phyloP scores from a whole-genome alignment of 2,113 vertebrate genomes.

The Leucoraja erinaceus region DNA sequence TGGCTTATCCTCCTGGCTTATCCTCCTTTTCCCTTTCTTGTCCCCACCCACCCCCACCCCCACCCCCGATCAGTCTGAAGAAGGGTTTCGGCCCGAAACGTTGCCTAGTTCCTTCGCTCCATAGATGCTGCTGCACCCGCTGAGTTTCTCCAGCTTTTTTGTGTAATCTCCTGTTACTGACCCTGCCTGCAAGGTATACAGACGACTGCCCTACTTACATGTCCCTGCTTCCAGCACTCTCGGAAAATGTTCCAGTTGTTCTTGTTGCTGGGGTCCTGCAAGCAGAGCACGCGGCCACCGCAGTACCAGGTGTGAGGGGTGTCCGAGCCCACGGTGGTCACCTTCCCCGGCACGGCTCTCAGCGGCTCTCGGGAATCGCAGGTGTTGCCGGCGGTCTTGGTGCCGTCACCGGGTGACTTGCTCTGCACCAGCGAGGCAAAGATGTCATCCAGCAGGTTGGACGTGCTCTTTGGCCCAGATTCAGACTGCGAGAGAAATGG shows the following conservation, averaged over 20 bases:
- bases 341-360: conserved; percentile 59
- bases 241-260: conserved; percentile 72
- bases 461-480: conserved; percentile 63
- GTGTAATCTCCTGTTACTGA: no score
- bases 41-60: no score
- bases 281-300: conserved; percentile 63
- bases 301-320: conserved; percentile 70
- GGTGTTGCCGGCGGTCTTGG: conserved; percentile 54
- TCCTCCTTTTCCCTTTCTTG: no score
- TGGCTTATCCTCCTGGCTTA: no score
- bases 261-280: conserved; percentile 67
- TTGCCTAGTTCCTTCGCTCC: no score
- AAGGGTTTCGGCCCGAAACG: no score
- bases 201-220: conserved; percentile 49
- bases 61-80: no score
- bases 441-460: conserved; percentile 70
- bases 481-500: conserved; percentile 55
- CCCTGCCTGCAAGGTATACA: neutral
- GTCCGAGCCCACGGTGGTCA: conserved; percentile 56
- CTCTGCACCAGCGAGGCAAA: conserved; percentile 71
- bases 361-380: conserved; percentile 40
- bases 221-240: conserved; percentile 73
- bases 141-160: no score
- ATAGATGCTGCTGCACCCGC: no score
- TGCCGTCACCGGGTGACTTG: conserved; percentile 52